These are phyloP conservation scores for Bimastos eiseni DNA, from an alignment of 2,888 invertebrate species.

Conservation along the genomic window DNA sequence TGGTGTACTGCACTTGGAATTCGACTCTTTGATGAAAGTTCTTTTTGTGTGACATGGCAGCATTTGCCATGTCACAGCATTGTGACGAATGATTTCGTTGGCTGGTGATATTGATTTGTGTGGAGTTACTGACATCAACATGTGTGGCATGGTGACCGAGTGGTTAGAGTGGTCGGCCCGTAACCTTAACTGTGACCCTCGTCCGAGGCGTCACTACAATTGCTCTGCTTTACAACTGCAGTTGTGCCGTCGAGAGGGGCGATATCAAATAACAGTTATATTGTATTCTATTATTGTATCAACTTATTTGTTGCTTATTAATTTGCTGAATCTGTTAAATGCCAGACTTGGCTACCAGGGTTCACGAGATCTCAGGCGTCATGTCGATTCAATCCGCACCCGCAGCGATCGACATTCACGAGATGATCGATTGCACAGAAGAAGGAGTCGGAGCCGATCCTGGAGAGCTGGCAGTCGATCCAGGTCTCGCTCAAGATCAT, in stretches of 20 bases:
- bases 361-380: not conserved
- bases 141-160: too few species aligned
- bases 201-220: too few species aligned
- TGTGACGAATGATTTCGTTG: not conserved
- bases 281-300: too few species aligned
- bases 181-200: too few species aligned
- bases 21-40: not conserved
- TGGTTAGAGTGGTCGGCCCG: too few species aligned
- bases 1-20: not conserved
- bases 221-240: too few species aligned
- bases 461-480: conserved; percentile 52
- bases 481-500: conserved; percentile 45
- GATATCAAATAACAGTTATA: too few species aligned
- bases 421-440: conserved; percentile 22
- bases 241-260: too few species aligned
- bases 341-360: not conserved
- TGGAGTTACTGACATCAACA: not conserved
- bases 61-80: not conserved
- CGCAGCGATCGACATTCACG: not conserved
- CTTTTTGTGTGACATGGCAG: not conserved
- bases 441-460: conserved; percentile 38
- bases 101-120: not conserved
- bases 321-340: not conserved
- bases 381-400: not conserved
- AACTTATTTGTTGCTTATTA: not conserved